These are phyloP conservation scores for Cryptotermes secundus DNA, from an alignment of 1,140 invertebrate species.

Conservation along the genomic window DNA sequence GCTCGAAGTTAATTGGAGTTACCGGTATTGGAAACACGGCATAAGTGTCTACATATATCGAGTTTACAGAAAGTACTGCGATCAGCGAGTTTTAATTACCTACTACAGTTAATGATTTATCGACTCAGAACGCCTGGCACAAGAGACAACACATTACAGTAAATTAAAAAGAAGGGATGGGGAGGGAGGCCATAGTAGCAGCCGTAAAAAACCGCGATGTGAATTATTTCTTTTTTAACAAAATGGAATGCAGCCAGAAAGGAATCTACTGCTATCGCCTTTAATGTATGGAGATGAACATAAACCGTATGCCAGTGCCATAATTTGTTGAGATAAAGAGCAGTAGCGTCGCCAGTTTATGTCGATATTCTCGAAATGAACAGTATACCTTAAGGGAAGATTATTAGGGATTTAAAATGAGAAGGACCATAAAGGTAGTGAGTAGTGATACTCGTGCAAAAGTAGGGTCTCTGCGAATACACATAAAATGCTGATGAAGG, in stretches of 20 bases:
- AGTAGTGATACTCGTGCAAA: too few relatives aligned
- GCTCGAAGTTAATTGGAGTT: not conserved
- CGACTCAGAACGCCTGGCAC: not conserved
- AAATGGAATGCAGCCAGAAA: not conserved
- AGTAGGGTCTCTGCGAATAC: too few relatives aligned
- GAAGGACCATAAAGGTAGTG: too few relatives aligned
- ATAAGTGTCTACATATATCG: not conserved
- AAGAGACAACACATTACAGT: slow-evolving; percentile 1
- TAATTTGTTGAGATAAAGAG: not conserved
- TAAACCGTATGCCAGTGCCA: not conserved
- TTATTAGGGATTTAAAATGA: too few relatives aligned
- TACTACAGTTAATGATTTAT: not conserved
- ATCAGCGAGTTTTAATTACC: not conserved
- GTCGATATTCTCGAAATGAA: not conserved
- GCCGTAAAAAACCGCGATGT: not conserved
- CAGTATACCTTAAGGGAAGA: too few relatives aligned
- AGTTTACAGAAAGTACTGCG: not conserved
- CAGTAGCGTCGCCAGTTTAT: not conserved
- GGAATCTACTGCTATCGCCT: not conserved
- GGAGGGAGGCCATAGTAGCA: not conserved
- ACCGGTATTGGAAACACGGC: not conserved
- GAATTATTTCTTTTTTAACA: not conserved
- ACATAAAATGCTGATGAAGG: too few relatives aligned
- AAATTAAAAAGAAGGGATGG: not conserved
- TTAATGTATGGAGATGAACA: not conserved